Percentiles rank a stretch among this genome's conserved stretches.
These are phyloP conservation scores for Allophyes oxyacanthae DNA, from an alignment of 2,888 invertebrate species.

Conservation along the genomic window DNA sequence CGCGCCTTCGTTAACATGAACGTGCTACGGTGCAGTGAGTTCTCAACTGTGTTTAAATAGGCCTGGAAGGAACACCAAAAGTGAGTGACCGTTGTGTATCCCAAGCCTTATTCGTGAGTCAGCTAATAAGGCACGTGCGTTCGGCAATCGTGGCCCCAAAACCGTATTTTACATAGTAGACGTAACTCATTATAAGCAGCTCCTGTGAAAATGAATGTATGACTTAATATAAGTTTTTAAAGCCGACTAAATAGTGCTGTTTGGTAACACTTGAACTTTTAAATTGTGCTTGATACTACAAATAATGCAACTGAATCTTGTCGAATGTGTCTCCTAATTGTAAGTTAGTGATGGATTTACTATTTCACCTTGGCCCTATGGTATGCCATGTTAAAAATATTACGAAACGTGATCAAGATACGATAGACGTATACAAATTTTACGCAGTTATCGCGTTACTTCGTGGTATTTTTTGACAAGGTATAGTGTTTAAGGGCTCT, in stretches of 20 bases:
- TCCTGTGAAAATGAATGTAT: conserved; percentile 35
- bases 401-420: too few relatives aligned
- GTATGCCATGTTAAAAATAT: too few relatives aligned
- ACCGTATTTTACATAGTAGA: conserved; percentile 34
- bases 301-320: conserved; percentile 30
- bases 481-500: neutral
- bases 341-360: conserved; percentile 20
- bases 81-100: too few relatives aligned
- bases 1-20: neutral
- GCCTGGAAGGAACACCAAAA: conserved; percentile 12
- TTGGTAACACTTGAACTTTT: conserved; percentile 19
- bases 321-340: conserved; percentile 19
- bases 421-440: too few relatives aligned
- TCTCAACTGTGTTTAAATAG: conserved; percentile 1
- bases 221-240: conserved; percentile 33
- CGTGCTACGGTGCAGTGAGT: neutral
- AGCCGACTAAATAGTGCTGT: conserved; percentile 26
- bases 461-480: too few relatives aligned
- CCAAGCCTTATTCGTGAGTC: too few relatives aligned
- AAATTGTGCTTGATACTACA: conserved; percentile 23
- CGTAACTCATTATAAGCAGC: conserved; percentile 33
- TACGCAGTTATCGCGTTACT: too few relatives aligned
- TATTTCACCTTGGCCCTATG: neutral
- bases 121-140: conserved; percentile 7
- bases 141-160: conserved; percentile 8